Evolutionary conservation across 2,113 vertebrate genomes (phyloP).

Genomic region (Platysternon megacephalum): DNA sequence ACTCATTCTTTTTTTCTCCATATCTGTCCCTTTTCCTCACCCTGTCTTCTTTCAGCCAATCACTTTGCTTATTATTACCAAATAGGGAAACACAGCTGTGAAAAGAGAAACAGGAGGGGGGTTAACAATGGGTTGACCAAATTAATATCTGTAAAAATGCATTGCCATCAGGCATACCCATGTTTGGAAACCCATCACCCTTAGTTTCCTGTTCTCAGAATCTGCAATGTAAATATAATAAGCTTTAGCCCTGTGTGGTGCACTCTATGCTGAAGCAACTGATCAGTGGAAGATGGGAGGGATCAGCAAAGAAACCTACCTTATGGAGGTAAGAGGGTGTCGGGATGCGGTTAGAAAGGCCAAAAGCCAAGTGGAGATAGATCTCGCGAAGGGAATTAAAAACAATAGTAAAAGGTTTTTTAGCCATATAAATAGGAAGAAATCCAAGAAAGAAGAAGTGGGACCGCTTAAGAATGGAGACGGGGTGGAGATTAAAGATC

Average conservation of each 20-base stretch:
- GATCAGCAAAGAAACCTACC: too few species aligned
- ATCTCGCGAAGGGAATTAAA: too few species aligned
- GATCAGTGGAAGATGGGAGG: too few species aligned
- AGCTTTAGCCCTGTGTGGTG: background rate
- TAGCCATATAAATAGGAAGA: too few species aligned
- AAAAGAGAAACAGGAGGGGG: background rate
- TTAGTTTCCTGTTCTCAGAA: background rate
- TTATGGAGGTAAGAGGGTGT: too few species aligned
- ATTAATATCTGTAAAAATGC: background rate
- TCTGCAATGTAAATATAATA: background rate
- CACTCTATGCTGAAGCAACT: background rate
- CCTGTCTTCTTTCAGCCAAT: background rate
- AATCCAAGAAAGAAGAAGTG: too few species aligned
- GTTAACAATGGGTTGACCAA: background rate
- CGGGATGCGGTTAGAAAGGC: too few species aligned
- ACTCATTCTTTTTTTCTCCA: background rate
- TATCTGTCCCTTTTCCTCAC: background rate
- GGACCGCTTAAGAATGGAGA: too few species aligned
- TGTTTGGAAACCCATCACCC: background rate
- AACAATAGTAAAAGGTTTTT: too few species aligned
- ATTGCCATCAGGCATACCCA: background rate
- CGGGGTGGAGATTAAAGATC: too few species aligned
- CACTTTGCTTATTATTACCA: background rate
- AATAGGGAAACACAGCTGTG: background rate
- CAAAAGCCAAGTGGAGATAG: too few species aligned